A percentile compares a stretch with the other conserved stretches of the same genome.
Conservation (phyloP, 1,140 invertebrate genomes). For the Temnothorax nylanderi region DNA sequence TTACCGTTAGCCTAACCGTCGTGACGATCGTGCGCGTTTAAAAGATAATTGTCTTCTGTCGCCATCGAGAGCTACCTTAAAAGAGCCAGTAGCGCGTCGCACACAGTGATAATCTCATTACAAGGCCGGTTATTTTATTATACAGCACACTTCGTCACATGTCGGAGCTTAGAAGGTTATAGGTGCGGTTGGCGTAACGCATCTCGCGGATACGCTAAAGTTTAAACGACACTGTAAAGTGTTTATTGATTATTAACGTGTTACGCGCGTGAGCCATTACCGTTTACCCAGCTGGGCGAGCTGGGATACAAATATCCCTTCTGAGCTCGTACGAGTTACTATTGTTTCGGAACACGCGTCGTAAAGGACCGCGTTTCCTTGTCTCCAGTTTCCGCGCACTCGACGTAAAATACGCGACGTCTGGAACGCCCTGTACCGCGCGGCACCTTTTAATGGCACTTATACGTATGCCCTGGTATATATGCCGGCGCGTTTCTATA, state of each 20-base stretch:
- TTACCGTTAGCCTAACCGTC: conserved; percentile 38
- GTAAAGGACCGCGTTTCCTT: neutral
- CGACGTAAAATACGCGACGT: neutral
- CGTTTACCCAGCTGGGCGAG: neutral
- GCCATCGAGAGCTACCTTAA: neutral
- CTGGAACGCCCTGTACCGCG: neutral
- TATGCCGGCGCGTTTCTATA: conserved; percentile 36
- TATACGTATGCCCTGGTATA: neutral
- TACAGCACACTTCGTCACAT: conserved; percentile 21
- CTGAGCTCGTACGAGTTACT: neutral
- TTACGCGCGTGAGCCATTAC: neutral
- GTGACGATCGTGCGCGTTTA: conserved; percentile 11
- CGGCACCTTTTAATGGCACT: conserved; percentile 23
- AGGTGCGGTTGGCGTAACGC: neutral
- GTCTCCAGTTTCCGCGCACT: neutral
- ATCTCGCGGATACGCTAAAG: neutral
- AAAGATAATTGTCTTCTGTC: conserved; percentile 43
- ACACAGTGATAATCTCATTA: conserved; percentile 65
- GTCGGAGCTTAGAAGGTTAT: conserved; percentile 6
- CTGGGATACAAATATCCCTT: neutral
- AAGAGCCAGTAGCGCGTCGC: conserved; percentile 32
- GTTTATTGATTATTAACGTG: neutral
- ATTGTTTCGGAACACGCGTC: neutral
- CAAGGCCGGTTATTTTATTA: conserved; percentile 68
- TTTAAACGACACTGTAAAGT: neutral